Conservation (phyloP, 2,888 invertebrate species). For the Idaea straminata region DNA sequence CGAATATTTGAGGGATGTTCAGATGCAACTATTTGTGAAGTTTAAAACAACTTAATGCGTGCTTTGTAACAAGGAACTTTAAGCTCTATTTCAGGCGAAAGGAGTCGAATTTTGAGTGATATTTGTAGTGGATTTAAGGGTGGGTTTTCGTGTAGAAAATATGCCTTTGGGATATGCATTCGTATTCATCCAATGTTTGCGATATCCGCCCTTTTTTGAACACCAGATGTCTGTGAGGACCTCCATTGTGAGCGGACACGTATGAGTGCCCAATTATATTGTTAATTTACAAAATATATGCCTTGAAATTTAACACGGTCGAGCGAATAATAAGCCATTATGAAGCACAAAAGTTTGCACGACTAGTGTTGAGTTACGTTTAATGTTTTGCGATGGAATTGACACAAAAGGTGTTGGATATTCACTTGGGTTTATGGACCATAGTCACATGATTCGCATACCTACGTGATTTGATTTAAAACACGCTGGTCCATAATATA, state of each 20-base stretch:
- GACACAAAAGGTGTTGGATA: conserved; percentile 30
- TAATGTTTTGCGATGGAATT: conserved; percentile 30
- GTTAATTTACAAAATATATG: conserved; percentile 78
- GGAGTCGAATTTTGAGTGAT: conserved; percentile 30
- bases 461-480: not conserved
- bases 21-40: conserved; percentile 56
- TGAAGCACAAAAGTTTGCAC: conserved; percentile 33
- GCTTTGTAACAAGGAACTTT: conserved; percentile 26
- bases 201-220: conserved; percentile 77
- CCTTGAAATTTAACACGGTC: conserved; percentile 73
- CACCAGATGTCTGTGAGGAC: conserved; percentile 70
- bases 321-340: conserved; percentile 74
- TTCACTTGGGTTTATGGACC: not conserved
- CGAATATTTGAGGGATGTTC: conserved; percentile 74
- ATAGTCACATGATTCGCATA: not conserved
- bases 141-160: conserved; percentile 23
- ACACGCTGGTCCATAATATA: no score
- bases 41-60: conserved; percentile 33
- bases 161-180: conserved; percentile 67
- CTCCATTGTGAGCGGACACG: conserved; percentile 55
- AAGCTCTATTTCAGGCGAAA: conserved; percentile 16
- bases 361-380: conserved; percentile 43
- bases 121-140: conserved; percentile 17
- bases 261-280: conserved; percentile 78
- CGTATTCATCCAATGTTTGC: conserved; percentile 70